A percentile compares a stretch with the other conserved stretches of the same genome.
Evolutionary conservation across 2,797 vertebrate species (phyloP).

Genomic region (Kryptopterus vitreolus): DNA sequence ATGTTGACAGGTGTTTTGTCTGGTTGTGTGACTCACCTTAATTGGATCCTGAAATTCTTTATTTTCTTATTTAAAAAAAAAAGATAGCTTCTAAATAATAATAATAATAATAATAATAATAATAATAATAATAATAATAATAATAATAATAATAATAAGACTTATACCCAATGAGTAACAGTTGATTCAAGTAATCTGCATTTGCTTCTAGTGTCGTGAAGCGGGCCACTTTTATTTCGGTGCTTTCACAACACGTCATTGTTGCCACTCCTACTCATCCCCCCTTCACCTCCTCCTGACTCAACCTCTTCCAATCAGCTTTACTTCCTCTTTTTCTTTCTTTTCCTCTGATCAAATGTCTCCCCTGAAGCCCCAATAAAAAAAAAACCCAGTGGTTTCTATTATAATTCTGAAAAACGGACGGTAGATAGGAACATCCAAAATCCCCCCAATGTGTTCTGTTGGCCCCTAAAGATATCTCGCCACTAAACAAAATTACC

Average conservation of each 20-base stretch:
- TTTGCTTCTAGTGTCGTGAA: neutral
- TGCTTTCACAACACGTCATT: neutral
- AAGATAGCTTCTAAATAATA: too few species aligned
- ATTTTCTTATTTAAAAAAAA: neutral
- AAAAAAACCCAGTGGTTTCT: too few species aligned
- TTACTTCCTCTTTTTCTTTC: neutral
- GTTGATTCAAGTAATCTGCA: neutral
- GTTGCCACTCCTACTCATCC: neutral
- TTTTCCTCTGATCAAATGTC: neutral
- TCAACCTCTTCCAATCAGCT: neutral
- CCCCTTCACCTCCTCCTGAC: neutral
- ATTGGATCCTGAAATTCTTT: neutral
- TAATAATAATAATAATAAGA: neutral
- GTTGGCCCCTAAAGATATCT: too few species aligned
- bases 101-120: too few species aligned
- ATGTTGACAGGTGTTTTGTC: neutral
- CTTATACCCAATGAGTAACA: neutral
- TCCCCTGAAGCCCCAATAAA: too few species aligned
- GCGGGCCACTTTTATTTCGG: neutral
- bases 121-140: neutral
- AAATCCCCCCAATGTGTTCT: too few species aligned
- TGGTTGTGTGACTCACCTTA: conserved; percentile 16
- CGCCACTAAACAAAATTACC: too few species aligned
- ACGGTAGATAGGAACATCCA: too few species aligned
- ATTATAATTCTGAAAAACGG: too few species aligned